Evolutionary conservation across 1,140 invertebrate genomes (phyloP).

Genomic region (Holcopasites calliopsidis): DNA sequence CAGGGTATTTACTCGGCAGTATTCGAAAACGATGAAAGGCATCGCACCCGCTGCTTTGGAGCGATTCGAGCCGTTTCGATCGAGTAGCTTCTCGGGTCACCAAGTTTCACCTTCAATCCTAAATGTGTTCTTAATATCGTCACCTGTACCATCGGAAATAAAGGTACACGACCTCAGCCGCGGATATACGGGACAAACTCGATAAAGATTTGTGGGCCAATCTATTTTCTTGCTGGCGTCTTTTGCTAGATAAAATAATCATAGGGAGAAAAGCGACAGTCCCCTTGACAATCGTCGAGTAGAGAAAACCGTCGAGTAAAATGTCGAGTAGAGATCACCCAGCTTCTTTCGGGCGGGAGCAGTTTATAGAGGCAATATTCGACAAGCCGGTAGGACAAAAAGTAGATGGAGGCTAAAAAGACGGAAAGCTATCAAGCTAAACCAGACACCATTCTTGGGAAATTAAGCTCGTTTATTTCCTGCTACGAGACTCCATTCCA

Average conservation of each 20-base stretch:
- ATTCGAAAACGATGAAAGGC: background rate
- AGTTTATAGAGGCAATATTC: conserved; percentile 45
- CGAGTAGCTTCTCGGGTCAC: background rate
- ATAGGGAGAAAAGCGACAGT: too few relatives aligned
- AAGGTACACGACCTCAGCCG: too few relatives aligned
- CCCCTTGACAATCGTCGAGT: background rate
- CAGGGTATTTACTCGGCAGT: background rate
- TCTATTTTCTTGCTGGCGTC: background rate
- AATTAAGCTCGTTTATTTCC: background rate
- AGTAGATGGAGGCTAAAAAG: background rate
- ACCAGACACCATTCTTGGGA: background rate
- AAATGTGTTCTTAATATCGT: background rate
- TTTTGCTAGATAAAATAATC: background rate
- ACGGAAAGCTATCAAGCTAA: conserved; percentile 8
- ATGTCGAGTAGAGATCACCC: background rate
- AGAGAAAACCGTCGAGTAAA: conserved; percentile 18
- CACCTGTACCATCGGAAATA: background rate
- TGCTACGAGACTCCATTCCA: background rate
- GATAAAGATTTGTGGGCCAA: background rate
- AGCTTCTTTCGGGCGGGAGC: background rate
- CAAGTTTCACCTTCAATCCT: background rate
- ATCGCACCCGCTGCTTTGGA: background rate
- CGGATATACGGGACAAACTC: background rate
- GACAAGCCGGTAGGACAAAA: background rate
- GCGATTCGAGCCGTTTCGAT: background rate